Conservation (phyloP, 2,797 vertebrate species). For the Oreochromis mossambicus region DNA sequence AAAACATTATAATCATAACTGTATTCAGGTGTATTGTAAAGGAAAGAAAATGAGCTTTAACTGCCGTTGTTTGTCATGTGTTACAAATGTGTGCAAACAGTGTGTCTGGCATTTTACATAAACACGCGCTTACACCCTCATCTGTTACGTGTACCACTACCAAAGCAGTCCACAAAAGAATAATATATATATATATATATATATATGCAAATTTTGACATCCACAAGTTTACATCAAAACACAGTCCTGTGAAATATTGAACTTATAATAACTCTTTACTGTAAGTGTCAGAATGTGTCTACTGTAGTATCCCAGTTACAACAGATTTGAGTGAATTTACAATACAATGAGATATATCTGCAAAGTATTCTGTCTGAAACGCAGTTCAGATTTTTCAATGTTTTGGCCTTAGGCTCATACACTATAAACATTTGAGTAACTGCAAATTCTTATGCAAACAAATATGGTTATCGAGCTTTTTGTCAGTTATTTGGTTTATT, state of each 20-base stretch:
- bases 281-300: not conserved
- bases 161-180: conserved; percentile 5
- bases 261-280: not conserved
- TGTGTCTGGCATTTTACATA: not conserved
- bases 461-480: not conserved
- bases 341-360: not conserved
- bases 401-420: not conserved
- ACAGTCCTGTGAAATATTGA: not conserved
- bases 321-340: conserved; percentile 11
- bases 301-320: conserved; percentile 11
- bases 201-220: conserved; percentile 24
- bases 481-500: not conserved
- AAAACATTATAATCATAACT: not conserved
- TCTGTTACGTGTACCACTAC: not conserved
- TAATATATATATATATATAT: not conserved
- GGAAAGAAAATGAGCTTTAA: not conserved
- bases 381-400: not conserved
- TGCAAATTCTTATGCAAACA: conserved; percentile 54
- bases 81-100: not conserved
- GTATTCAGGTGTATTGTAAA: conserved; percentile 18
- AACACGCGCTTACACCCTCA: not conserved
- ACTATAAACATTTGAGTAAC: not conserved
- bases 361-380: not conserved
- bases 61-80: not conserved
- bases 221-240: not conserved